Conservation (phyloP, 2,113 vertebrate genomes). For the Gymnorhina tibicen region DNA sequence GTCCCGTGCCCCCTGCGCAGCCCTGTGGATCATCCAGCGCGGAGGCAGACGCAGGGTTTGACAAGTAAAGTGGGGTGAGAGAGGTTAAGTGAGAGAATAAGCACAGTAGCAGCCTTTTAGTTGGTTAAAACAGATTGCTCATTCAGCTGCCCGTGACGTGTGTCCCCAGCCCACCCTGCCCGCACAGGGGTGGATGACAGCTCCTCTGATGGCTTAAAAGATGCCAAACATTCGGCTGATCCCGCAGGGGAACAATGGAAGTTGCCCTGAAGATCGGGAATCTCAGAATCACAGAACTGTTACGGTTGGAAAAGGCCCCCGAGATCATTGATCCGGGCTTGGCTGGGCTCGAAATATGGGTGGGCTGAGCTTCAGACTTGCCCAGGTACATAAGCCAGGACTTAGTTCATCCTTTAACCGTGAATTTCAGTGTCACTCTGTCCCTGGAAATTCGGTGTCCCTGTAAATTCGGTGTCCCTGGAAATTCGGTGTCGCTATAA, state of each 20-base stretch:
- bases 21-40: not conserved
- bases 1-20: not conserved
- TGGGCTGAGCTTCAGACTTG: not conserved
- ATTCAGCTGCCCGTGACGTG: not conserved
- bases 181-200: not conserved
- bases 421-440: not conserved
- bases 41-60: not conserved
- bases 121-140: slow-evolving; percentile 17
- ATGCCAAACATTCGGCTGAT: not conserved
- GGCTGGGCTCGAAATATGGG: fast-evolving
- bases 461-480: not conserved
- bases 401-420: fast-evolving
- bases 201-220: not conserved
- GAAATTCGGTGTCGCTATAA: not conserved
- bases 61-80: slow-evolving; percentile 2
- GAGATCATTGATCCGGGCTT: not conserved
- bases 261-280: not conserved
- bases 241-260: not conserved
- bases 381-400: fast-evolving
- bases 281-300: not conserved
- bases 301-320: not conserved
- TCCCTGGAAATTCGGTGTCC: not conserved
- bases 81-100: slow-evolving; percentile 25
- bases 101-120: not conserved
- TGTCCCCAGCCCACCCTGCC: not conserved